Conservation (phyloP, 2,888 invertebrate species). For the Synanthedon tipuliformis region DNA sequence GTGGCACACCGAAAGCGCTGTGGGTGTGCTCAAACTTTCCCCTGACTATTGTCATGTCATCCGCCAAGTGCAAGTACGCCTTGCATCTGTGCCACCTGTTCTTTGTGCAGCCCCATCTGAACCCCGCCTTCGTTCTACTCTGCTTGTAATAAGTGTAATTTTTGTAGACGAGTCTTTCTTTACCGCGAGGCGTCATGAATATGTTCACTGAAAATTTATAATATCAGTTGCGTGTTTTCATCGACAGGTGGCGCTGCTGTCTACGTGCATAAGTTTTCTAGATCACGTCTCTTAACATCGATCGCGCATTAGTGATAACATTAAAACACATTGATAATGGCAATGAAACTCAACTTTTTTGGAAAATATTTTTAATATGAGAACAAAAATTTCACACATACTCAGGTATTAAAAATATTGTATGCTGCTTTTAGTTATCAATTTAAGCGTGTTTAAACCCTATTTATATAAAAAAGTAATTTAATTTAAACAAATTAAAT, state of each 20-base stretch:
- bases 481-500: too few relatives aligned
- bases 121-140: conserved; percentile 45
- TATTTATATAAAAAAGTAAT: too few relatives aligned
- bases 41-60: conserved; percentile 53
- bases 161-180: conserved; percentile 48
- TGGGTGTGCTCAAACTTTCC: conserved; percentile 59
- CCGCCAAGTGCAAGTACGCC: conserved; percentile 52
- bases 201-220: conserved; percentile 56
- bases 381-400: too few relatives aligned
- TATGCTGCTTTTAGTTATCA: too few relatives aligned
- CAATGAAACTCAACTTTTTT: too few relatives aligned
- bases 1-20: conserved; percentile 21
- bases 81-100: conserved; percentile 60
- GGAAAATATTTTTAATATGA: too few relatives aligned
- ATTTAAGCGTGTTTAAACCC: too few relatives aligned
- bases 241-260: not conserved
- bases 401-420: too few relatives aligned
- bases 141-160: conserved; percentile 62
- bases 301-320: too few relatives aligned
- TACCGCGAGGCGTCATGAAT: conserved; percentile 60
- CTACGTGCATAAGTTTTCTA: not conserved
- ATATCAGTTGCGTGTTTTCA: conserved; percentile 7
- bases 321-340: too few relatives aligned
- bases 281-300: too few relatives aligned
- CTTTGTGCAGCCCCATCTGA: conserved; percentile 63